Evolutionary conservation across 1,140 invertebrate species (phyloP), one percentile per base, ranked within the genome.

Genomic region (Anthonomus grandis): DNA sequence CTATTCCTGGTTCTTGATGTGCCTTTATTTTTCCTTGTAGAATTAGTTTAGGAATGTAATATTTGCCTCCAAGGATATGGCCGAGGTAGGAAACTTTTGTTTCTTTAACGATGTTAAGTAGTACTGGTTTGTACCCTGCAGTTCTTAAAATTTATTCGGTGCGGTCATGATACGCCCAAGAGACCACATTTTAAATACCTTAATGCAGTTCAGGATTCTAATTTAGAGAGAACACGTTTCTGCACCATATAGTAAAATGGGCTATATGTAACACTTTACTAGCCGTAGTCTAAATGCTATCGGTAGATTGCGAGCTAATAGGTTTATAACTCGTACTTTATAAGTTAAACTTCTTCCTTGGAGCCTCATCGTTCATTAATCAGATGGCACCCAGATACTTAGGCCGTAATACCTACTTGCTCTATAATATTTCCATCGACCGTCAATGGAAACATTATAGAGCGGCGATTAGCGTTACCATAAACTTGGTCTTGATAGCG

Each of bases 381-480:
- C n/a, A n/a, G n/a, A n/a, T n/a, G n/a, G n/a, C n/a, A n/a, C n/a
- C n/a, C n/a, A n/a, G n/a, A n/a, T n/a, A n/a, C n/a, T n/a, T n/a
- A n/a, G n/a, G n/a, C n/a, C n/a, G n/a, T n/a, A n/a, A n/a, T n/a
- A n/a, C n/a, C n/a, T n/a, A n/a, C n/a, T n/a, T n/a, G n/a, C n/a
- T n/a, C n/a, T n/a, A n/a, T n/a, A n/a, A n/a, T n/a, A n/a, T n/a
- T n/a, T n/a, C 38, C n/a, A 41, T 41, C 18, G 38, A 19, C n/a
- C 6, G 18, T 15, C 38, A 41, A 34, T 36, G 37, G n/a, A n/a
- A n/a, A n/a, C n/a, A n/a, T n/a, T n/a, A n/a, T 53, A 50, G 3
- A 8, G 9, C 13, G 5, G 49, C 17, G 34, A 50, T n/a, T 18
- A n/a, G n/a, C n/a, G n/a, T 31, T 31, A 6, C 27, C 27, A 31